phyloP scores from a whole-genome alignment of 2,888 invertebrate genomes.

The Helleia helle region DNA sequence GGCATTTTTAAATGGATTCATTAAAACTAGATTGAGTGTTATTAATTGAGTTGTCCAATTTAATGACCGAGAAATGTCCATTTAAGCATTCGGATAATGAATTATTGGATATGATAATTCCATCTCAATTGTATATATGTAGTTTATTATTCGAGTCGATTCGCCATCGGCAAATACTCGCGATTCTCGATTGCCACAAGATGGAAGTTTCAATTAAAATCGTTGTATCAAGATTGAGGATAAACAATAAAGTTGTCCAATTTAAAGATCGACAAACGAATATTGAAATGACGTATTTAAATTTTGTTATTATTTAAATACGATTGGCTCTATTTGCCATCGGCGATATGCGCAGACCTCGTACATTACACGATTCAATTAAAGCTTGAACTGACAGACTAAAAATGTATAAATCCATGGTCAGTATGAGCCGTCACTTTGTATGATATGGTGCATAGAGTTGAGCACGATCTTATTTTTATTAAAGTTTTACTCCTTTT shows the following conservation, averaged over 20 bases:
- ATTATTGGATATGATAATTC: slow-evolving; percentile 38
- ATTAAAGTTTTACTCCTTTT: too few species aligned
- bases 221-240: too few species aligned
- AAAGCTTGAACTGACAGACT: slow-evolving; percentile 46
- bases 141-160: slow-evolving; percentile 26
- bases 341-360: slow-evolving; percentile 27
- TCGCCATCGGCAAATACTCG: slow-evolving; percentile 28
- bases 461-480: slow-evolving; percentile 24
- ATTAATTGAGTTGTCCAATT: slow-evolving; percentile 30
- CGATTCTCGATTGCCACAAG: too few species aligned
- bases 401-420: slow-evolving; percentile 29
- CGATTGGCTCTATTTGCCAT: too few species aligned
- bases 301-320: too few species aligned
- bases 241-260: too few species aligned
- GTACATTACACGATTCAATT: slow-evolving; percentile 64
- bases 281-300: too few species aligned
- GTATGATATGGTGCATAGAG: slow-evolving; percentile 21
- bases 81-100: slow-evolving; percentile 35
- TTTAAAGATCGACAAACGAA: too few species aligned
- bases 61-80: slow-evolving; percentile 37
- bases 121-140: slow-evolving; percentile 15
- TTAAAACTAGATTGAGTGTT: slow-evolving; percentile 38
- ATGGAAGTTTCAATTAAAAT: too few species aligned
- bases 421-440: slow-evolving; percentile 18
- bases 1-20: slow-evolving; percentile 49